Percentiles rank a stretch among this genome's conserved stretches.
Conservation (phyloP, 2,888 invertebrate genomes). For the Eutolmus rufibarbis region DNA sequence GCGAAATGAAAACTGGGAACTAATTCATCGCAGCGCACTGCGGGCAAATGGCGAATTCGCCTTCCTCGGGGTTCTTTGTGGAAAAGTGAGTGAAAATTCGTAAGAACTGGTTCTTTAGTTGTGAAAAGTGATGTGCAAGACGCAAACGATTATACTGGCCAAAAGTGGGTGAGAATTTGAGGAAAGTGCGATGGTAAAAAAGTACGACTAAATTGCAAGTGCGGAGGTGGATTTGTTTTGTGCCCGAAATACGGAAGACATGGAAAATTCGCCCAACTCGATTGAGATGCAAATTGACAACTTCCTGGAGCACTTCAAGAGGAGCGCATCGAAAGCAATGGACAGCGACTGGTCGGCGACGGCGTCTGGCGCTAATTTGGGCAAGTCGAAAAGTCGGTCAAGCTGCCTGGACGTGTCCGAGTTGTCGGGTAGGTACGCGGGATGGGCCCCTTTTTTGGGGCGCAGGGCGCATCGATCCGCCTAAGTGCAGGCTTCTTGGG, state of each 20-base stretch:
- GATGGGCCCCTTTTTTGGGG: too few species aligned
- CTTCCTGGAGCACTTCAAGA: conserved; percentile 82
- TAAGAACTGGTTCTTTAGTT: neutral
- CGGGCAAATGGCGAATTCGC: neutral
- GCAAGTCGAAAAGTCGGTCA: conserved; percentile 55
- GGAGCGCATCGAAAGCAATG: conserved; percentile 80
- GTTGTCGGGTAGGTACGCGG: conserved; percentile 55
- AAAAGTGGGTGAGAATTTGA: neutral
- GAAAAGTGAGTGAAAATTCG: neutral
- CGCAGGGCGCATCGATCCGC: neutral
- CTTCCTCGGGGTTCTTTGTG: neutral
- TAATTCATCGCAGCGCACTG: neutral
- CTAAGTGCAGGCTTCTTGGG: neutral
- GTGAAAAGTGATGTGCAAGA: neutral
- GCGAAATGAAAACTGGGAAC: neutral
- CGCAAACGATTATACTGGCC: neutral
- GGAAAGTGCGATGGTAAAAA: neutral
- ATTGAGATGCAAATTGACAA: conserved; percentile 86
- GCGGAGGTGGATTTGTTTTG: neutral
- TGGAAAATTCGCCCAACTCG: conserved; percentile 69
- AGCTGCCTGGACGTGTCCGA: conserved; percentile 58
- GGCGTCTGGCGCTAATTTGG: conserved; percentile 32
- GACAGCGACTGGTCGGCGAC: conserved; percentile 66
- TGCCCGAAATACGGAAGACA: conserved; percentile 43
- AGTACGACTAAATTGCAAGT: neutral